Evolutionary conservation across 1,140 invertebrate genomes (phyloP), one percentile per base, ranked within the genome.

Genomic region (Drosophila dunni): DNA sequence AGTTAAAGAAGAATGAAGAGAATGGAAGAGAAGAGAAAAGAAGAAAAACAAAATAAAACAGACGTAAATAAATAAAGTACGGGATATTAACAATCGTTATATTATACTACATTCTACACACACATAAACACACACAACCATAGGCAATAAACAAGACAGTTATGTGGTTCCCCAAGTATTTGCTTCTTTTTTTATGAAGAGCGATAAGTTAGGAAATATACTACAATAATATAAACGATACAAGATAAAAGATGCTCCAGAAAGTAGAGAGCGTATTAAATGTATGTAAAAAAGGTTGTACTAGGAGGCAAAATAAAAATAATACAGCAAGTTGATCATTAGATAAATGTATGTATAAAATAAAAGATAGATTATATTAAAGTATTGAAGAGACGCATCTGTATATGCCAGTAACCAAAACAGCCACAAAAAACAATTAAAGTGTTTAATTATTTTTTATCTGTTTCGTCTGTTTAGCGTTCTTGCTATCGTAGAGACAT

Each of bases 31-130:
- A 29, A 29, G 24, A 29, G 24, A 29, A 29, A 29, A 29, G 24
- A 29, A 29, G 24, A 29, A 6, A 29, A 29, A 29, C 24, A 6
- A 29, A 29, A 29, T 6, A 29, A 44, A 9, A 15, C 4, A 15
- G 8, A 46, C 10, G 10, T 15, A 54, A 15, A 38, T 24, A 48
- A 8, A 40, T 11, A 60, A 50, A 20, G 11, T 48, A 48, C 24
- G 40, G 57, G 20, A 44, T 46, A 42, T 42, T 42, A 42, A 13
- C 40, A 42, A 42, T 42, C 40, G 40, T 42, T 42, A 5, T 13
- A 11, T 6, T 42, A 42, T 42, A 13, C n/a, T 42, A 42, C 13
- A 13, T 29, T 5, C 24, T 29, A 29, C 24, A 29, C 24, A 29
- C 24, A 29, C 24, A 29, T 4, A 29, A 3, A 29, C 24, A 3